Base-by-base conservation (phyloP, 1,140 invertebrate genomes). In the Homarus americanus region DNA sequence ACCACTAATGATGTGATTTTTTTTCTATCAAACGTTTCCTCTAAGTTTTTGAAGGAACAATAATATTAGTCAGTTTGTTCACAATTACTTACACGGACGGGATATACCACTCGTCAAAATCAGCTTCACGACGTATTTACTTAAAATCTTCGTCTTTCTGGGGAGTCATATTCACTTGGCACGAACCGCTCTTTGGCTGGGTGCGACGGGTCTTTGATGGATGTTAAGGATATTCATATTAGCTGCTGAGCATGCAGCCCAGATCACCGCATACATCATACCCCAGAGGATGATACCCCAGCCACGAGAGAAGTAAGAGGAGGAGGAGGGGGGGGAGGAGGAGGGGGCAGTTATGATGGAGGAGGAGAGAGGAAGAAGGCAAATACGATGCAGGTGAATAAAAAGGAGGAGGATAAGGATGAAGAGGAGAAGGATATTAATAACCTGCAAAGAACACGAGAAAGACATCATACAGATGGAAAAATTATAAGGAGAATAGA, bases 201-300 rank as follows among this genome's bases (percentile, higher is more conserved):
- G 36, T 53, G 79, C 32, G 28, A 34, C 49, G 15, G 32, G 49
- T 34, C 49, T 34, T 24, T 82, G 79, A 82, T 82, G 36, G 79
- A 82, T 82, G 79, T 82, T 63, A 63, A 82, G 79, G 53, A 82
- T 82, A 82, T 82, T 82, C 49, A 82, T 82, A 82, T 82, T 82
- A 82, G 79, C 63, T 82, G 53, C 79, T 63, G 79, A 82, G 79
- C 49, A 82, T 53, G 79, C 49, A 41, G 49, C 32, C 36, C 17
- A 24, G 44, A 63, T 63, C 49, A 38, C 20, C 79, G 32, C 79
- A 82, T 82, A 36, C 79, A 82, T 82, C 79, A 82, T 63, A 24
- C 12, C 79, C 12, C 79, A 53, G 17, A 58, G 53, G 53, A 58
- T 7, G 40, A n/a, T 78, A 28, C 53, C 49, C n/a, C 49, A 36